phyloP scores from a whole-genome alignment of 2,888 invertebrate genomes.

The Oscheius sp. region DNA sequence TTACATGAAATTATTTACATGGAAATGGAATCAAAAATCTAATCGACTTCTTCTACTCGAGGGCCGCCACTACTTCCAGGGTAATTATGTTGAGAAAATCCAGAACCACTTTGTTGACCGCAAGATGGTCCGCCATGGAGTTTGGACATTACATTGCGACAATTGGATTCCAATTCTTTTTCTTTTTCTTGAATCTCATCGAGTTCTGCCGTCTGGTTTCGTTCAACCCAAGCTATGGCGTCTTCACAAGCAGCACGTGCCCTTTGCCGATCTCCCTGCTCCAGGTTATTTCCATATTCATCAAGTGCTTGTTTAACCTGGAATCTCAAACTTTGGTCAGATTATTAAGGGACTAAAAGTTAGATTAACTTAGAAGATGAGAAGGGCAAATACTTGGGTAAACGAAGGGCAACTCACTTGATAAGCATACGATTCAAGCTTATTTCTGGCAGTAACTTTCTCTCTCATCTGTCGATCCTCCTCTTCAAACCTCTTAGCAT shows the following conservation, averaged over 20 bases:
- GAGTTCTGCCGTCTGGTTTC: slow-evolving; percentile 82
- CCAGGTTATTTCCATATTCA: slow-evolving; percentile 82
- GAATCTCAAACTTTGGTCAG: too few relatives aligned
- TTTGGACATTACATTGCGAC: slow-evolving; percentile 57
- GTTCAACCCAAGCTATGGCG: slow-evolving; percentile 80
- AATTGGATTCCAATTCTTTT: slow-evolving; percentile 55
- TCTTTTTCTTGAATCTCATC: slow-evolving; percentile 59
- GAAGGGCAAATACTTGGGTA: too few relatives aligned
- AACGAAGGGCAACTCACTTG: too few relatives aligned
- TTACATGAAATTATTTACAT: too few relatives aligned
- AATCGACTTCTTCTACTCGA: slow-evolving; percentile 66
- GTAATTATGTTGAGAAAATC: neutral
- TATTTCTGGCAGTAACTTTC: slow-evolving; percentile 81
- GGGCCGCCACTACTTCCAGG: slow-evolving; percentile 50
- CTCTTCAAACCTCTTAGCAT: slow-evolving; percentile 86
- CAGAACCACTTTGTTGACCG: neutral
- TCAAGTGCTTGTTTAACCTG: slow-evolving; percentile 59
- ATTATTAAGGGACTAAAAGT: too few relatives aligned
- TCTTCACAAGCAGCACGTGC: slow-evolving; percentile 88
- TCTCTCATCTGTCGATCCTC: slow-evolving; percentile 76
- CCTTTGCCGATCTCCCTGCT: slow-evolving; percentile 82
- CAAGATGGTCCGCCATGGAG: slow-evolving; percentile 42
- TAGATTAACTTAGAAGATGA: too few relatives aligned
- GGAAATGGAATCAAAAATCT: too few relatives aligned
- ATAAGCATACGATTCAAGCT: slow-evolving; percentile 82